Evolutionary conservation across 2,888 invertebrate genomes (phyloP).

Genomic region (Elgonia sp.): DNA sequence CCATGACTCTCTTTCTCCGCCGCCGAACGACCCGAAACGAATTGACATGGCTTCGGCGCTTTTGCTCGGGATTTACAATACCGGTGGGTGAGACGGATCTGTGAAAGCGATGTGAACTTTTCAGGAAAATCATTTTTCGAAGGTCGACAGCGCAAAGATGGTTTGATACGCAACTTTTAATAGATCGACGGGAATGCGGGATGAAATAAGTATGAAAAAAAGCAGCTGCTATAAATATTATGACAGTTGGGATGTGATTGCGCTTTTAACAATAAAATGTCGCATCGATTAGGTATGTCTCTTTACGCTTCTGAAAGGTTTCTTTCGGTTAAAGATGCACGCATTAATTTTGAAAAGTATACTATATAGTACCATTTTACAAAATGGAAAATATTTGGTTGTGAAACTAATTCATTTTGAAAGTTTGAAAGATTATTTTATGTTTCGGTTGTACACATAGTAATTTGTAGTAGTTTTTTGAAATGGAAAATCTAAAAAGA

Average conservation of each 20-base stretch:
- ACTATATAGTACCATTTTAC: background rate
- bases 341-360: background rate
- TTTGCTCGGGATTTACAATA: conserved; percentile 48
- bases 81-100: conserved; percentile 60
- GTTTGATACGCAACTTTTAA: conserved; percentile 50
- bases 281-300: conserved; percentile 31
- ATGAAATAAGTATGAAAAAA: conserved; percentile 11
- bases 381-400: background rate
- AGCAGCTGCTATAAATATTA: conserved; percentile 70
- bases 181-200: conserved; percentile 30
- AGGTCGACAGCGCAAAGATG: conserved; percentile 42
- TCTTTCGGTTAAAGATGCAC: background rate
- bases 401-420: conserved; percentile 31
- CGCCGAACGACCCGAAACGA: conserved; percentile 57
- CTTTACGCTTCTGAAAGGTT: conserved; percentile 25
- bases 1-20: conserved; percentile 47
- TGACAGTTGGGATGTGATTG: conserved; percentile 50
- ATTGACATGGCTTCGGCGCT: conserved; percentile 55
- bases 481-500: too few relatives aligned
- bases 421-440: background rate
- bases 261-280: conserved; percentile 41
- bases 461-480: too few relatives aligned
- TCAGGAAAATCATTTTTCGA: conserved; percentile 64
- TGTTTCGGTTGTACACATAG: too few relatives aligned
- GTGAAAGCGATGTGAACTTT: conserved; percentile 51